Percentiles rank a stretch among this genome's conserved stretches.
These are phyloP conservation scores for Margaritifera margaritifera DNA, from an alignment of 2,888 invertebrate genomes.

Conservation along the genomic window DNA sequence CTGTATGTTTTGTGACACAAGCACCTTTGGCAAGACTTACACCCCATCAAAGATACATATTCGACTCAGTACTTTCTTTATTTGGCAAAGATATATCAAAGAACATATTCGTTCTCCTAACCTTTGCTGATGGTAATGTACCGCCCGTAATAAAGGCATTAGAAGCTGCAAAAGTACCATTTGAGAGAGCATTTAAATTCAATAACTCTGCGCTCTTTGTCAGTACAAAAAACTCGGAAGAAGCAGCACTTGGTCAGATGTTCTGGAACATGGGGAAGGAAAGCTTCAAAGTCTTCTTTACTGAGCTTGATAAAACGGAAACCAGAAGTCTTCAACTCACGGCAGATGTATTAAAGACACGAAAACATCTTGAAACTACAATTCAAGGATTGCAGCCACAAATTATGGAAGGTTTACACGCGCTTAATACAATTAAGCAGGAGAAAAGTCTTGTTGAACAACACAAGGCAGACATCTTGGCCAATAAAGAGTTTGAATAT, in stretches of 20 bases:
- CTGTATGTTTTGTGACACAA: conserved; percentile 40
- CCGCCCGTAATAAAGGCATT: conserved; percentile 39
- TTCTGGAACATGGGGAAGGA: conserved; percentile 42
- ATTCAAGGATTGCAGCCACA: conserved; percentile 21
- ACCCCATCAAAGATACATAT: conserved; percentile 38
- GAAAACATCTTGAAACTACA: conserved; percentile 16
- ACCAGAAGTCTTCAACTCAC: conserved; percentile 38
- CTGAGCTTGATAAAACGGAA: conserved; percentile 20
- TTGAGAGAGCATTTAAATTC: conserved; percentile 24
- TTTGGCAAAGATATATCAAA: conserved; percentile 39
- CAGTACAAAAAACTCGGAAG: conserved; percentile 12
- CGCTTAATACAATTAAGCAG: conserved; percentile 16
- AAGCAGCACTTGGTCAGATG: conserved; percentile 20
- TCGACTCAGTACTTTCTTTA: conserved; percentile 33
- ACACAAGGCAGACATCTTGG: conserved; percentile 22
- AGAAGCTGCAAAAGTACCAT: conserved; percentile 31
- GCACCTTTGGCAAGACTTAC: conserved; percentile 39
- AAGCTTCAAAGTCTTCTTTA: conserved; percentile 35
- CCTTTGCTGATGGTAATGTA: conserved; percentile 42
- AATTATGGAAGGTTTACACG: conserved; percentile 21
- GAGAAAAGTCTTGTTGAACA: conserved; percentile 23
- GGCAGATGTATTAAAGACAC: conserved; percentile 30
- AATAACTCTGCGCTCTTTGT: conserved; percentile 44
- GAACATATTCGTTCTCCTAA: conserved; percentile 36
- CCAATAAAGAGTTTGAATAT: conserved; percentile 30